Base-by-base conservation (phyloP, 2,797 vertebrate species). In the Onychomys arenicola region DNA sequence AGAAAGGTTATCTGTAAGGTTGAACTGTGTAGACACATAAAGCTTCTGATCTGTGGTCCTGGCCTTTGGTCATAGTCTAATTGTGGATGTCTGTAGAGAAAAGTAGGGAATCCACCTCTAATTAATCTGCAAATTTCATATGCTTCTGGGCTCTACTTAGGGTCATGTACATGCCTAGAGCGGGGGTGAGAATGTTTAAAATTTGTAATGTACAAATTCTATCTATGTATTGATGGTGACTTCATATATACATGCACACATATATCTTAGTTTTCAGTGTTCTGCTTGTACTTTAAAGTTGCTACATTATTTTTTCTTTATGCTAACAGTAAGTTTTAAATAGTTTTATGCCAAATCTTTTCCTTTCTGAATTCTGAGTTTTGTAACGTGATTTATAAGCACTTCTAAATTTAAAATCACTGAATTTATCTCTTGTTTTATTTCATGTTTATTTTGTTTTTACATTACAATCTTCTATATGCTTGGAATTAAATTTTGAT, bases 371-470 rank as follows among this genome's bases (percentile, higher is more conserved):
- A 82, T 80, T 94, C 63, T 95, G 59, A 82, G 77, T 40, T 88
- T 85, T 78, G 52, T 93, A 71, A 95, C 16, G 82, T 52, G 57
- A 11, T 78, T 96, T 73, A 82, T 83, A 81, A 81, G 32, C 13
- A 32, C 34, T 91, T n/a, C 23, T 88, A 23, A 86, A 75, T 93
- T 96, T 91, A 76, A 95, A 83, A 76, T 91, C 25, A 94, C 77
- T 3, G 34, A 73, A 88, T 91, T 90, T 37, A 85, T 80, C 52
- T 90, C 25, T 32, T 84, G 0, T 57, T 95, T 17, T 81, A 55
- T 46, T 89, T 32, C 55, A 85, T 73, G 37, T 12, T 14, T 71
- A 96, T 95, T 95, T 89, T 32, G 87, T 59, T 94, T 95, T 95
- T 87, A 93, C 0, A 46, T 92, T 95, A 32, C 2, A 77, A 80